phyloP scores from a whole-genome alignment of 2,888 invertebrate species.

The Deilephila porcellus region DNA sequence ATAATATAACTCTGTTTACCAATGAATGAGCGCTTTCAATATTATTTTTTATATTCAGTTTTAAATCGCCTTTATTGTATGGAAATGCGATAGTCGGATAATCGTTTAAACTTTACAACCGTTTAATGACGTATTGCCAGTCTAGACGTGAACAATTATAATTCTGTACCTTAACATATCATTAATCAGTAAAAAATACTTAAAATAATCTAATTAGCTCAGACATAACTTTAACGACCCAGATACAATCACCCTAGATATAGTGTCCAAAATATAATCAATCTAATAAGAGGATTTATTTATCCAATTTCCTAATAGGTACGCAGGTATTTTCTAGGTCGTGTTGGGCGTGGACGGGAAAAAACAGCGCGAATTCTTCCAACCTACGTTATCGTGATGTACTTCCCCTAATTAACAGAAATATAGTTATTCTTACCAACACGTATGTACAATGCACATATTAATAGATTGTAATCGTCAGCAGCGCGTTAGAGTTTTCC shows the following conservation, averaged over 20 bases:
- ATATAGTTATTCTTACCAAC: neutral
- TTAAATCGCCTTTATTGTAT: neutral
- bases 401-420: constrained; percentile 19
- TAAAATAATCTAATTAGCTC: too few species aligned
- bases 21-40: too few species aligned
- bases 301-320: neutral
- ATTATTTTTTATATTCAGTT: too few species aligned
- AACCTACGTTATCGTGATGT: constrained; percentile 9
- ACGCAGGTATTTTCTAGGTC: neutral
- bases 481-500: constrained; percentile 6
- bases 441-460: neutral
- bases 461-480: constrained; percentile 2
- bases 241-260: neutral
- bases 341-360: neutral
- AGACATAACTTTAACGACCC: neutral
- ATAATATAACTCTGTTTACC: too few species aligned
- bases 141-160: neutral
- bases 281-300: neutral
- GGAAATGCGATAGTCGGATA: neutral
- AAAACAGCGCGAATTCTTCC: neutral
- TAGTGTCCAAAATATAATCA: constrained; percentile 6
- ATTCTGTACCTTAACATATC: too few species aligned
- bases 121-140: neutral
- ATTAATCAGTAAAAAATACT: too few species aligned
- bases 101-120: neutral